Percentiles rank a stretch among this genome's conserved stretches.
phyloP scores from a whole-genome alignment of 2,888 invertebrate species.

The Cheilosia urbana region DNA sequence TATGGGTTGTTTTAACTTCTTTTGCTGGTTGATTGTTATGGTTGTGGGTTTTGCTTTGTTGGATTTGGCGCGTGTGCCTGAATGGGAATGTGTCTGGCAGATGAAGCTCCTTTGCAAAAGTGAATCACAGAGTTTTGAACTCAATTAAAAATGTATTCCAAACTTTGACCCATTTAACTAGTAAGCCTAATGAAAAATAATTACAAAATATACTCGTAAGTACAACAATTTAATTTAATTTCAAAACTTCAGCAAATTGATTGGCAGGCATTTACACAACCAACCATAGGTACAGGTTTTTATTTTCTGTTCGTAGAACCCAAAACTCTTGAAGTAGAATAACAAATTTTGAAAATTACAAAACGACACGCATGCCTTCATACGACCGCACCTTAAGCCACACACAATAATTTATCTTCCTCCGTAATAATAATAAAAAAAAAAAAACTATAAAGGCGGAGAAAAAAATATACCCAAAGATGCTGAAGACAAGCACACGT shows the following conservation, averaged over 20 bases:
- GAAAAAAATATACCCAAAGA: conserved; percentile 16
- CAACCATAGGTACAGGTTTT: not conserved
- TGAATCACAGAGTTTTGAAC: too few relatives aligned
- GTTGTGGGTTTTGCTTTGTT: too few relatives aligned
- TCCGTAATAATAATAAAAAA: not conserved
- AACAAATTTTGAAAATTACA: conserved; percentile 49
- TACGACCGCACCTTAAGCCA: conserved; percentile 47
- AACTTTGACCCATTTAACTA: conserved; percentile 5
- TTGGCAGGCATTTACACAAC: conserved; percentile 5
- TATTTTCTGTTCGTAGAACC: conserved; percentile 7
- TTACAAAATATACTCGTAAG: not conserved
- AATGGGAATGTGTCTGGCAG: too few relatives aligned
- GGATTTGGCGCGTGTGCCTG: too few relatives aligned
- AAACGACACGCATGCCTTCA: conserved; percentile 47
- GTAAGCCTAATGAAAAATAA: too few relatives aligned
- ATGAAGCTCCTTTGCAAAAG: too few relatives aligned
- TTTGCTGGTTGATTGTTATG: too few relatives aligned
- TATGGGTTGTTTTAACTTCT: not conserved
- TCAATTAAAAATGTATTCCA: not conserved
- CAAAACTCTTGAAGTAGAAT: conserved; percentile 23
- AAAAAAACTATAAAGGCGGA: not conserved
- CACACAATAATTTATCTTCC: conserved; percentile 30
- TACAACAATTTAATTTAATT: conserved; percentile 30
- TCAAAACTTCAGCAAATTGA: conserved; percentile 2
- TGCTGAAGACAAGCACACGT: conserved; percentile 22